phyloP scores from a whole-genome alignment of 1,140 invertebrate species.

The Sitobion miscanthi region DNA sequence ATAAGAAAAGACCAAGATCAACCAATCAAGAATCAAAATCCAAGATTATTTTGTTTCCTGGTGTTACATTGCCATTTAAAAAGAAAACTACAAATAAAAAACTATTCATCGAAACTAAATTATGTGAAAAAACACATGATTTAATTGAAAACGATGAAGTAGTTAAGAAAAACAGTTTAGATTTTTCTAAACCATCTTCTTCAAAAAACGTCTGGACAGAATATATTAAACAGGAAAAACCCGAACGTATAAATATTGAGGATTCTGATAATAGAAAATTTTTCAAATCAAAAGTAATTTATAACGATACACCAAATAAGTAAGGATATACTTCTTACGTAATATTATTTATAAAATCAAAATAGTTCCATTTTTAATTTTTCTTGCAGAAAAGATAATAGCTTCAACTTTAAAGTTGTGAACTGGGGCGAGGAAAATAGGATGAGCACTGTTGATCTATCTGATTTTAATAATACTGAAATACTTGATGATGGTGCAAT shows the following conservation, averaged over 20 bases:
- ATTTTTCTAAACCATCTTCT: not conserved
- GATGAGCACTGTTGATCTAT: constrained; percentile 29
- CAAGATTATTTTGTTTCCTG: constrained; percentile 23
- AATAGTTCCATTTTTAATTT: not conserved
- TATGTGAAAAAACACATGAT: not conserved
- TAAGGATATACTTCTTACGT: not conserved
- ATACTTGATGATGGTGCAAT: constrained; percentile 38
- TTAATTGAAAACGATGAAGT: not conserved
- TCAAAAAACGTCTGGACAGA: constrained; percentile 34
- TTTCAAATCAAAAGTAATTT: constrained; percentile 46
- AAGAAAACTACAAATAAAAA: constrained; percentile 28
- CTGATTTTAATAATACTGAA: constrained; percentile 34
- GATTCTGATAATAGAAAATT: constrained; percentile 45
- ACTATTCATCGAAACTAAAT: constrained; percentile 6
- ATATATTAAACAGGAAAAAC: constrained; percentile 38
- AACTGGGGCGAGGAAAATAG: constrained; percentile 50
- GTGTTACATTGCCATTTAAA: constrained; percentile 40
- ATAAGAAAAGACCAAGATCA: constrained; percentile 41
- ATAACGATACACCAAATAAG: not conserved
- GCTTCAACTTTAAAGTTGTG: constrained; percentile 48
- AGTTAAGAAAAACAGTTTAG: not conserved
- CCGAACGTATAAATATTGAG: constrained; percentile 31
- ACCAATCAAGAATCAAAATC: constrained; percentile 30
- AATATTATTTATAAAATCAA: not conserved
- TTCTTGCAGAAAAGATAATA: constrained; percentile 23